These are phyloP conservation scores for Sycon ciliatum DNA, from an alignment of 37 sponge, comb jelly and placozoan species.

Conservation along the genomic window DNA sequence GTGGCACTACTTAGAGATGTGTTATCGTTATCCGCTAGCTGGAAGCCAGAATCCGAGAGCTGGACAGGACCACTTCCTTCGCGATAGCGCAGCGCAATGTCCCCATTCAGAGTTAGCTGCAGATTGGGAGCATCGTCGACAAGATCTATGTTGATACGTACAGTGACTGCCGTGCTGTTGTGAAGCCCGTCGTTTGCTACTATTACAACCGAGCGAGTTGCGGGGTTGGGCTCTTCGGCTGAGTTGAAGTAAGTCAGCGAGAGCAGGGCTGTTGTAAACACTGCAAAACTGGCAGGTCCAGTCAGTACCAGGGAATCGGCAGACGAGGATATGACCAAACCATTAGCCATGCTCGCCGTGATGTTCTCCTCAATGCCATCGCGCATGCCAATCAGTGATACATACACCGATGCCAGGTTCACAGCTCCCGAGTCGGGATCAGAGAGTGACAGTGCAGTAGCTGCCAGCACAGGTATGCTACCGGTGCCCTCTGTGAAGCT, in stretches of 20 bases:
- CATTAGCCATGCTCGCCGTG: no score
- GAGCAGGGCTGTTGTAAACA: constrained; percentile 20
- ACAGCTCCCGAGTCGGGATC: no score
- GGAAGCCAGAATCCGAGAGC: constrained; percentile 18
- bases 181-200: constrained; percentile 35
- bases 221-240: constrained; percentile 44
- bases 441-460: no score
- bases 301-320: no score
- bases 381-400: no score
- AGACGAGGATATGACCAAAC: no score
- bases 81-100: constrained; percentile 37
- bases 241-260: constrained; percentile 34
- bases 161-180: background rate
- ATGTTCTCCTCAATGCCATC: no score
- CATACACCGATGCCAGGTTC: no score
- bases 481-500: no score
- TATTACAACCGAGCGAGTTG: constrained; percentile 10
- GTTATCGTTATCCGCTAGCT: constrained; percentile 37
- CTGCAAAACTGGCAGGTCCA: constrained; percentile 25
- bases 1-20: constrained; percentile 26
- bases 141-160: constrained; percentile 17
- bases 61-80: constrained; percentile 38
- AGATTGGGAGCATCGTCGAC: constrained; percentile 36
- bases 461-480: no score
- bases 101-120: no score